Conservation (phyloP, 1,140 invertebrate genomes). For the Procambarus clarkii region DNA sequence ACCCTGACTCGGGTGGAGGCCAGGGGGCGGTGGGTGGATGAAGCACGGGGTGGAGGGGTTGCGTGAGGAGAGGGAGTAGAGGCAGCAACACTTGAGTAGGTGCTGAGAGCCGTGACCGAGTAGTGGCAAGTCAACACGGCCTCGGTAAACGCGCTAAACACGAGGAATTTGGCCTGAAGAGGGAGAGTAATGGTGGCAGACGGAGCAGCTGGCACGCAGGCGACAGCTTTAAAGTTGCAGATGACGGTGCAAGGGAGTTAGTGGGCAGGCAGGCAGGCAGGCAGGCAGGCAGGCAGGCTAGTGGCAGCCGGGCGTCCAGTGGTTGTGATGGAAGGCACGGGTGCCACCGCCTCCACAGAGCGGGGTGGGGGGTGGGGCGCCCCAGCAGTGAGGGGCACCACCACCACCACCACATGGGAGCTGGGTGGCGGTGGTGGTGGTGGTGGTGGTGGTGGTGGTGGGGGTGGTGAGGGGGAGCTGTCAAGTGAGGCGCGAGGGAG, state of each 20-base stretch:
- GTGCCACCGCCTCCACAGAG: no score
- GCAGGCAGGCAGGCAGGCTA: constrained; percentile 29
- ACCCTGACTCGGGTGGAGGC: no score
- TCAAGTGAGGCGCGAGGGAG: constrained; percentile 22
- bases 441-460: not conserved
- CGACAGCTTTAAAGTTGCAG: constrained; percentile 36
- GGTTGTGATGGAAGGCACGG: constrained; percentile 2
- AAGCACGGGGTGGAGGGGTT: not conserved
- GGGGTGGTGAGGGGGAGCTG: constrained; percentile 1
- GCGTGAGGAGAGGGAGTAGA: not conserved
- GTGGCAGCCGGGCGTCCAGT: constrained; percentile 16
- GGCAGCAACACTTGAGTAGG: not conserved
- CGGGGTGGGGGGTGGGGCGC: no score
- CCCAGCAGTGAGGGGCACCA: not conserved
- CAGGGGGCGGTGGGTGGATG: not conserved
- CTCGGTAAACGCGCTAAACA: constrained; percentile 10
- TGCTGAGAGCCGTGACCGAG: not conserved
- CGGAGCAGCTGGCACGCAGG: constrained; percentile 3
- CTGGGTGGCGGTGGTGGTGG: constrained; percentile 6
- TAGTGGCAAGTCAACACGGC: constrained; percentile 20
- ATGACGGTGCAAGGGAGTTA: constrained; percentile 31
- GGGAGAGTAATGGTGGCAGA: constrained; percentile 33
- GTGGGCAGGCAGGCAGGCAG: constrained; percentile 22
- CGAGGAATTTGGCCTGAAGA: not conserved
- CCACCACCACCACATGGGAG: not conserved